Evolutionary conservation across 2,113 vertebrate species (phyloP).

Genomic region (Otolemur garnettii): DNA sequence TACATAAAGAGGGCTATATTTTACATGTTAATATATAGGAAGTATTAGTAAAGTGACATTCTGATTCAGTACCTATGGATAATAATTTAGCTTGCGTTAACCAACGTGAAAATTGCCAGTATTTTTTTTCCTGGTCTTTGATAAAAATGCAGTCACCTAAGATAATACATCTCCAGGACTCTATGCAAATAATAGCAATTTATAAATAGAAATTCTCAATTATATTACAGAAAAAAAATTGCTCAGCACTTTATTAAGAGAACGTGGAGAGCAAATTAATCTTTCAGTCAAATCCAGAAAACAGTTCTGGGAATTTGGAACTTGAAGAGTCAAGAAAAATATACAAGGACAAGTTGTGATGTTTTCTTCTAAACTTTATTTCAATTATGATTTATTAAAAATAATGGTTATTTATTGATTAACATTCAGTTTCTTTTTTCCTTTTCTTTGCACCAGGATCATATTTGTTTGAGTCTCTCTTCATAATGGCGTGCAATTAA

Average conservation of each 20-base stretch:
- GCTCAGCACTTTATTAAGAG: constrained; percentile 73
- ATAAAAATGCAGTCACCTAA: constrained; percentile 37
- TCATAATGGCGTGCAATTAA: not conserved
- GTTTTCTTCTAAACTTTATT: not conserved
- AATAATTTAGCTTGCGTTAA: not conserved
- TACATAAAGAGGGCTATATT: not conserved
- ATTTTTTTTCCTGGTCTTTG: constrained; percentile 37
- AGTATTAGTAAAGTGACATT: constrained; percentile 23
- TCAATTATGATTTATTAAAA: not conserved
- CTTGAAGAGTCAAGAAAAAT: constrained; percentile 69
- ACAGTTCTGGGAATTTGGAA: not conserved
- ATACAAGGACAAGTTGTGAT: not conserved
- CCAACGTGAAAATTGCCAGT: constrained; percentile 71
- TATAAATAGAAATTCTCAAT: constrained; percentile 84
- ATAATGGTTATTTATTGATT: not conserved
- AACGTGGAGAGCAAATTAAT: constrained; percentile 77
- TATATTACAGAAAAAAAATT: constrained; percentile 78
- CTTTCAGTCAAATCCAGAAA: constrained; percentile 53
- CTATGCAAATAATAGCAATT: constrained; percentile 80
- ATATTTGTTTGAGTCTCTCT: not conserved
- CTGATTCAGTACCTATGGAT: not conserved
- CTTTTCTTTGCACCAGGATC: not conserved
- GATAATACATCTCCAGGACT: constrained; percentile 77
- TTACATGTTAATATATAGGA: not conserved
- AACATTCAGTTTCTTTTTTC: not conserved